Conservation (phyloP, 1,140 invertebrate genomes). For the Leptestheria dahalacensis region DNA sequence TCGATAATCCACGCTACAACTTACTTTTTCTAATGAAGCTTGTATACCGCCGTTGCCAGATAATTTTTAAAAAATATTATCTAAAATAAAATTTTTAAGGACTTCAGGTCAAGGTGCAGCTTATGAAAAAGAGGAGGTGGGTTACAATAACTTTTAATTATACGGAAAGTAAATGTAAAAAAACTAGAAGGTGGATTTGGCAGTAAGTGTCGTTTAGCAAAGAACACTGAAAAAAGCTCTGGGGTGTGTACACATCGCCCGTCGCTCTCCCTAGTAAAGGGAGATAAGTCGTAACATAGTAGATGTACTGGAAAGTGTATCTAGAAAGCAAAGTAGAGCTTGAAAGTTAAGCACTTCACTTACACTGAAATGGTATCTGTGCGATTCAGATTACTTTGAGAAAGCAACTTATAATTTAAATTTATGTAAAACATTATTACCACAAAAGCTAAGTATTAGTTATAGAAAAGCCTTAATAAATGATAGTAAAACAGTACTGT, state of each 20-base stretch:
- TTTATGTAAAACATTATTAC: slow-evolving; percentile 6
- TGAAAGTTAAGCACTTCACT: slow-evolving; percentile 36
- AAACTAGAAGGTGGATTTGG: slow-evolving; percentile 36
- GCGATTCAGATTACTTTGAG: slow-evolving; percentile 32
- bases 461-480: neutral
- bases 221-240: slow-evolving; percentile 30
- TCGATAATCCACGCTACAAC: slow-evolving; percentile 38
- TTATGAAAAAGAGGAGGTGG: slow-evolving; percentile 34
- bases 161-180: slow-evolving; percentile 13
- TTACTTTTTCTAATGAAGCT: slow-evolving; percentile 34
- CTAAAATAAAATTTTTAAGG: slow-evolving; percentile 32
- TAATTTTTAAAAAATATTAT: slow-evolving; percentile 34
- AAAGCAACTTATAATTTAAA: slow-evolving; percentile 25
- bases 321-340: slow-evolving; percentile 38
- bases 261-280: slow-evolving; percentile 41
- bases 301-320: slow-evolving; percentile 47
- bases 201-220: slow-evolving; percentile 28
- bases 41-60: slow-evolving; percentile 39
- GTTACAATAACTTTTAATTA: slow-evolving; percentile 32
- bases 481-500: slow-evolving; percentile 30
- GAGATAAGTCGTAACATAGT: slow-evolving; percentile 58
- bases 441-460: neutral
- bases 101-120: slow-evolving; percentile 42
- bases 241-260: slow-evolving; percentile 47
- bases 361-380: slow-evolving; percentile 34